Evolutionary conservation across 2,797 vertebrate species (phyloP).

Genomic region (Rhynchotus rufescens): DNA sequence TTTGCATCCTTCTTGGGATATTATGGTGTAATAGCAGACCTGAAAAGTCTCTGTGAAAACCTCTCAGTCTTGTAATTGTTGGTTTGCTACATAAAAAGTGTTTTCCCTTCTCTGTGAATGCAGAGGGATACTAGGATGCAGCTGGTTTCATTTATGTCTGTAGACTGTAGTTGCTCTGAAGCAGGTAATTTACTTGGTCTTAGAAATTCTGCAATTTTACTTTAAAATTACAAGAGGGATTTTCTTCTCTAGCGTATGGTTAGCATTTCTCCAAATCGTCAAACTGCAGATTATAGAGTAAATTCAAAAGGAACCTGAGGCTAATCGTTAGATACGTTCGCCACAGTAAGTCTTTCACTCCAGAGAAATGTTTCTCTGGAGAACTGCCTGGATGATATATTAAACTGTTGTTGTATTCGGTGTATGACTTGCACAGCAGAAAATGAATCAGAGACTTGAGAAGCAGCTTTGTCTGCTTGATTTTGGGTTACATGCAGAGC

Average conservation of each 20-base stretch:
- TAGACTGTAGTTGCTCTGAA: neutral
- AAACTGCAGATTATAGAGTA: neutral
- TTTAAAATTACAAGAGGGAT: neutral
- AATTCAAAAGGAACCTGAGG: neutral
- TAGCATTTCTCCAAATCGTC: neutral
- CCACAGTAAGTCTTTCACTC: neutral
- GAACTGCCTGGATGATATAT: neutral
- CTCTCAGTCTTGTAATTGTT: neutral
- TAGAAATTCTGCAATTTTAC: neutral
- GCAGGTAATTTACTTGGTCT: neutral
- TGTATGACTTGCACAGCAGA: neutral
- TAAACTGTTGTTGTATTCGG: neutral
- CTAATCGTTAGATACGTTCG: neutral
- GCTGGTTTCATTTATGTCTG: neutral
- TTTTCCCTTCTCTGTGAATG: neutral
- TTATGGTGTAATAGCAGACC: neutral
- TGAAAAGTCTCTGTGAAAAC: neutral
- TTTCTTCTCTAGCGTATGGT: neutral
- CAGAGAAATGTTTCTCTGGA: neutral
- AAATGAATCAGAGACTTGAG: fast-evolving
- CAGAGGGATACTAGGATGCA: neutral
- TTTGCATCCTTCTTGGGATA: neutral
- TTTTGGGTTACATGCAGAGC: neutral
- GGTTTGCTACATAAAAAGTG: neutral
- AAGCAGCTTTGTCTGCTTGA: neutral